These are phyloP conservation scores for Epizoanthus fatuus DNA, from an alignment of 92 coral and sea anemone species.

Conservation along the genomic window DNA sequence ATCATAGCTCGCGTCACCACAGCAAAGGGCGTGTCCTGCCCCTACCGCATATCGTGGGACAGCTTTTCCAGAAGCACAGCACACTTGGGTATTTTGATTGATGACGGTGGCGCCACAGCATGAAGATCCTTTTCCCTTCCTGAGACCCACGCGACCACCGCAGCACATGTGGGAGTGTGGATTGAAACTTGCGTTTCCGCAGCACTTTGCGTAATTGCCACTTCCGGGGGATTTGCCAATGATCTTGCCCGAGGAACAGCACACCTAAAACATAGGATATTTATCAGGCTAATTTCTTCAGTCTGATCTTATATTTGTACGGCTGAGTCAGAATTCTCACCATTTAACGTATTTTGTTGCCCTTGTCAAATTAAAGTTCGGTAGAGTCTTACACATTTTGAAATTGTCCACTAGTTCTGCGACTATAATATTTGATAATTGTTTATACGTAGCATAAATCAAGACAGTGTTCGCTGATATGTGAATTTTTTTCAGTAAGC, in stretches of 20 bases:
- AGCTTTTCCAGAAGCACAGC: slow-evolving; percentile 1
- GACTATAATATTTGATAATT: too few species aligned
- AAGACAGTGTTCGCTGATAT: too few species aligned
- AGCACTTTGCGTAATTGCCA: slow-evolving; percentile 50
- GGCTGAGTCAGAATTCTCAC: too few species aligned
- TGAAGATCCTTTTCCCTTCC: slow-evolving; percentile 7
- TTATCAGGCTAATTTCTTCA: too few species aligned
- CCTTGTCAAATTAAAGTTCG: too few species aligned
- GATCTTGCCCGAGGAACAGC: slow-evolving; percentile 27
- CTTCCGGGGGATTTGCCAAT: slow-evolving; percentile 25
- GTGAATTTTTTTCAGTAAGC: too few species aligned
- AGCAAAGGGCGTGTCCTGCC: slow-evolving; percentile 34
- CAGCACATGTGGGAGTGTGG: slow-evolving; percentile 48
- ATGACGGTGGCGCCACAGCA: slow-evolving; percentile 40
- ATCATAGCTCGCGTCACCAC: slow-evolving; percentile 34
- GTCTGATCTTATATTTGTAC: too few species aligned
- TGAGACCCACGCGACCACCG: slow-evolving; percentile 5
- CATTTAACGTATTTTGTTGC: too few species aligned
- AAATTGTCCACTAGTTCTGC: too few species aligned
- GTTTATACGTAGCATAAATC: too few species aligned
- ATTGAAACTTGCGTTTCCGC: slow-evolving; percentile 37
- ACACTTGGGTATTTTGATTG: slow-evolving; percentile 22
- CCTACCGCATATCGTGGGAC: slow-evolving; percentile 11
- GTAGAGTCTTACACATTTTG: too few species aligned
- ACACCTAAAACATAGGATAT: slow-evolving; percentile 21